These are phyloP conservation scores for Cosmia pyralina DNA, from an alignment of 2,888 invertebrate genomes.

Conservation along the genomic window DNA sequence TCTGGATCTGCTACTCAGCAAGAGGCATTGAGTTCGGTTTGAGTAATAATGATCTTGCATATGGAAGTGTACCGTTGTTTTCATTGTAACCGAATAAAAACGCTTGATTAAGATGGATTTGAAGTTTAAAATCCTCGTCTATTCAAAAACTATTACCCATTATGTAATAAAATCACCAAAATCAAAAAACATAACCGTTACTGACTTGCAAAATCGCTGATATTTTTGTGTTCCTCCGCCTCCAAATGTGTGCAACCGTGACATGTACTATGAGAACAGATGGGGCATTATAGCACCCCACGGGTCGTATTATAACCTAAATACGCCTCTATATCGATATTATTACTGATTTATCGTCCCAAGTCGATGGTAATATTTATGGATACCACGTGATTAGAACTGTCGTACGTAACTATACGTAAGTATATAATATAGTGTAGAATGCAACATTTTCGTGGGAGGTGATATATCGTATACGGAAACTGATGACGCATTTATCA, in stretches of 20 bases:
- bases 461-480: conserved; percentile 43
- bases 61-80: no score
- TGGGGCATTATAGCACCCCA: conserved; percentile 59
- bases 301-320: conserved; percentile 64
- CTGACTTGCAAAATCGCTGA: conserved; percentile 16
- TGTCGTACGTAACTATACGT: conserved; percentile 23
- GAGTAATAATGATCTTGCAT: no score
- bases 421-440: conserved; percentile 1
- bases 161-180: background rate
- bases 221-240: conserved; percentile 18
- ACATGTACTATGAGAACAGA: conserved; percentile 49
- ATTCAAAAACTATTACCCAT: background rate
- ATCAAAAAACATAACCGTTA: background rate
- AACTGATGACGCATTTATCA: conserved; percentile 36
- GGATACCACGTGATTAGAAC: conserved; percentile 61
- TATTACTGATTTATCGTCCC: conserved; percentile 67
- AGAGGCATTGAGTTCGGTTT: no score
- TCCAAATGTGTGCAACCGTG: conserved; percentile 41
- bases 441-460: conserved; percentile 51
- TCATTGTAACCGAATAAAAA: background rate
- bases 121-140: background rate
- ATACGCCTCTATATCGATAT: conserved; percentile 63
- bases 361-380: conserved; percentile 67
- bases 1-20: no score
- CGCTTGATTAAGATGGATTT: background rate